Base-by-base conservation (phyloP, 2,888 invertebrate genomes). In the Ophion obscuratus region DNA sequence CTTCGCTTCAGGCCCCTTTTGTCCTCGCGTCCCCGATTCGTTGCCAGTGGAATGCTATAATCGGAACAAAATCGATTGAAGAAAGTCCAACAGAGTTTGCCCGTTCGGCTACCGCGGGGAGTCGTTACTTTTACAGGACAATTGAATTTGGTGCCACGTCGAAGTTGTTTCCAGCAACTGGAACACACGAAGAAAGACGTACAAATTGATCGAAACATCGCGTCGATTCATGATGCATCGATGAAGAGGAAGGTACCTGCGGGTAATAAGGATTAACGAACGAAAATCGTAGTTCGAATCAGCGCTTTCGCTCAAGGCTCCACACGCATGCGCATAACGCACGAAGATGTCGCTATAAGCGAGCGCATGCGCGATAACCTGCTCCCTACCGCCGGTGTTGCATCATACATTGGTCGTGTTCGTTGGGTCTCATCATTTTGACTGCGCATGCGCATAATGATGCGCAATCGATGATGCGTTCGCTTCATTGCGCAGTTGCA, bases 51-150 rank as follows among this genome's bases (percentile, higher is more conserved):
- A 57, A 14, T 6, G 17, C 47, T 57, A 27, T 31, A 11, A 20
- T 44, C 14, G 68, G 20, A 24, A 68, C 40, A 10, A 53, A 76
- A 66, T 66, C 53, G 53, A 66, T 66, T 40, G 6, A 5, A 76
- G 14, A 36, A n/a, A 47, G 53, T 66, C 20, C 53, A 76, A 17
- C 6, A 17, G 7, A 53, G 36, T 14, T 59, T 24, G 9, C 17
- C 57, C 66, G 57, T 20, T 36, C 31, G 36, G 6, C 9, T 36
- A 20, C 57, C 24, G 44, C n/a, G 9, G 17, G 17, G 3, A 1
- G 24, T 9, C 36, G 40, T 68, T 66, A n/a, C 27, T 47, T 53
- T 14, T 53, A 36, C n/a, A 53, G 3, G 20, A 64, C 27, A 47
- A 47, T 64, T 31, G 10, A 9, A 4, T 17, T 53, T 5, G 27